Evolutionary conservation across 2,113 vertebrate genomes (phyloP).

Genomic region (Larimichthys crocea): DNA sequence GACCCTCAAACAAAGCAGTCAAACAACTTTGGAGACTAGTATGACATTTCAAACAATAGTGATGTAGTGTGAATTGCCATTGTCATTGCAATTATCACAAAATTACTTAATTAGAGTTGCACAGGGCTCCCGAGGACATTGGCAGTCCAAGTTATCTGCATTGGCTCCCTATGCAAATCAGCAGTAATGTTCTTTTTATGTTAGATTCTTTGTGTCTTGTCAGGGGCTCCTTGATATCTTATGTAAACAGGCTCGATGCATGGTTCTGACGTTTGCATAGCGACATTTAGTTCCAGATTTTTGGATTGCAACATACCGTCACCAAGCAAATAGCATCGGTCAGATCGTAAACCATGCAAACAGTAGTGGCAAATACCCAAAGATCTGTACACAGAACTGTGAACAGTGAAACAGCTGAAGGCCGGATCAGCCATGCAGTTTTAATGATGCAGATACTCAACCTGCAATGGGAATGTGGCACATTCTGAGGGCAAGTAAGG

Average conservation of each 20-base stretch:
- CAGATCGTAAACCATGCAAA: conserved; percentile 6
- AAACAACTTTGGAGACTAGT: not conserved
- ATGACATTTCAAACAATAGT: conserved; percentile 10
- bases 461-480: not conserved
- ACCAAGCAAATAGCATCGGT: not conserved
- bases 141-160: not conserved
- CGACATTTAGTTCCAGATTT: conserved; percentile 10
- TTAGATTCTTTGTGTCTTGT: not conserved
- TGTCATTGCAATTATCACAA: not conserved
- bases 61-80: not conserved
- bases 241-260: not conserved
- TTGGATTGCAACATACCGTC: conserved; percentile 13
- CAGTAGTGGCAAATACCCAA: not conserved
- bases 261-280: not conserved
- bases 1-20: not conserved
- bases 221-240: not conserved
- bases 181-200: not conserved
- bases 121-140: not conserved
- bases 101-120: not conserved
- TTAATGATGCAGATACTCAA: not conserved
- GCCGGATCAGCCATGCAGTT: not conserved
- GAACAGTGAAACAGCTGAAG: not conserved
- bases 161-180: not conserved
- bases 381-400: not conserved
- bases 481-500: not conserved